phyloP scores from a whole-genome alignment of 2,888 invertebrate genomes.

The Linnaemya vulpina region DNA sequence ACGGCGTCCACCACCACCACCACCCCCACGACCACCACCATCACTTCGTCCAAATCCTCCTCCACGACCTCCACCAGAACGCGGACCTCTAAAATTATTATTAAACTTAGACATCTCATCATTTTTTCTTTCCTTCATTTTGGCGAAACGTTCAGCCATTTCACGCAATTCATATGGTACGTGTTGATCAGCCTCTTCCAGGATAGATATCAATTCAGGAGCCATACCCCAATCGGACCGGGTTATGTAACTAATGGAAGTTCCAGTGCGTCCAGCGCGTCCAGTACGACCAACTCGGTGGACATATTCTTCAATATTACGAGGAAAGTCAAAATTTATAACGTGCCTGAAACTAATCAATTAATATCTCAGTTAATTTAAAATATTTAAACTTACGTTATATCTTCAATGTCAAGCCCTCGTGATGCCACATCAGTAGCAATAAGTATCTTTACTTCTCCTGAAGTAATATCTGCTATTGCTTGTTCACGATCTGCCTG shows the following conservation, averaged over 20 bases:
- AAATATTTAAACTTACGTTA: slow-evolving; percentile 85
- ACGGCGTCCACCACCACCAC: slow-evolving; percentile 66
- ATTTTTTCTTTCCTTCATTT: slow-evolving; percentile 87
- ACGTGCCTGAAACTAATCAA: slow-evolving; percentile 85
- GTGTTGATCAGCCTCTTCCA: slow-evolving; percentile 93
- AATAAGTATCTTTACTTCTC: slow-evolving; percentile 91
- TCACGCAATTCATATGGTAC: slow-evolving; percentile 89
- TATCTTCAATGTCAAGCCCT: slow-evolving; percentile 95
- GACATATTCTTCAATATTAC: slow-evolving; percentile 95
- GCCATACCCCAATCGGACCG: slow-evolving; percentile 93
- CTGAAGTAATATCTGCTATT: slow-evolving; percentile 91
- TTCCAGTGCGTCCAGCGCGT: slow-evolving; percentile 93
- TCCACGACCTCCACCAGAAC: slow-evolving; percentile 69
- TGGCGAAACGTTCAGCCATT: slow-evolving; percentile 90
- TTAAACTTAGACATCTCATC: slow-evolving; percentile 81
- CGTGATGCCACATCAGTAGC: slow-evolving; percentile 98
- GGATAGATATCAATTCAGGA: slow-evolving; percentile 90
- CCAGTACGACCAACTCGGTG: slow-evolving; percentile 98
- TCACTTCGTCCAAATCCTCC: slow-evolving; percentile 18
- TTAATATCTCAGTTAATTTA: background rate
- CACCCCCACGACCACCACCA: slow-evolving; percentile 24
- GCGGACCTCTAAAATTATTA: slow-evolving; percentile 75
- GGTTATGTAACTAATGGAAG: slow-evolving; percentile 92
- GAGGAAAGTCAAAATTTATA: slow-evolving; percentile 96
- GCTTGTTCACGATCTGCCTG: slow-evolving; percentile 90